These are phyloP conservation scores for Prolemur simus DNA, from an alignment of 2,113 vertebrate species.

Conservation along the genomic window DNA sequence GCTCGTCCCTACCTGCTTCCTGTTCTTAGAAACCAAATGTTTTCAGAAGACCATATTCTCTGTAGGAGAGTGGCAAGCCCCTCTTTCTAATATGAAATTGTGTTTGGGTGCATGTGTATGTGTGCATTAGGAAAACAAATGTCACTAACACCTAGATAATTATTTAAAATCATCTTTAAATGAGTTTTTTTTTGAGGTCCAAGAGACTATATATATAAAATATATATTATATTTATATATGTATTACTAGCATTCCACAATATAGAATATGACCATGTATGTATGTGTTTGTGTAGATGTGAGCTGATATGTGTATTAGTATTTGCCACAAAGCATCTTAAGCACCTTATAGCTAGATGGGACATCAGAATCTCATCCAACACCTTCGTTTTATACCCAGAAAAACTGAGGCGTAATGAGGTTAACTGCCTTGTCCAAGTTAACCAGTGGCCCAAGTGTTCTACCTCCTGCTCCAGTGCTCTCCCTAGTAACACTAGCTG, in stretches of 20 bases:
- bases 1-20: neutral
- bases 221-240: neutral
- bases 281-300: neutral
- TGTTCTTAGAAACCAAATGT: neutral
- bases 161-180: slow-evolving; percentile 16
- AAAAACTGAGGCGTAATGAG: neutral
- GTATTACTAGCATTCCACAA: neutral
- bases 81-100: neutral
- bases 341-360: neutral
- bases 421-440: neutral
- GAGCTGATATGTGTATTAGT: neutral
- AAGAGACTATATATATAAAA: neutral
- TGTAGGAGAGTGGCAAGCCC: neutral
- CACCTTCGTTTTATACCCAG: neutral
- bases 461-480: too few species aligned
- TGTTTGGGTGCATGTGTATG: neutral
- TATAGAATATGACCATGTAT: neutral
- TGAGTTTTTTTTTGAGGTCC: neutral
- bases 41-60: neutral
- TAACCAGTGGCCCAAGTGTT: neutral
- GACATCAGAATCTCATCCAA: neutral
- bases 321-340: neutral
- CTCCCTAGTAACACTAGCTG: neutral
- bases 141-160: neutral
- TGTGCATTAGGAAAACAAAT: neutral